Conservation (phyloP, 2,888 invertebrate species). For the Thymelicus lineola region DNA sequence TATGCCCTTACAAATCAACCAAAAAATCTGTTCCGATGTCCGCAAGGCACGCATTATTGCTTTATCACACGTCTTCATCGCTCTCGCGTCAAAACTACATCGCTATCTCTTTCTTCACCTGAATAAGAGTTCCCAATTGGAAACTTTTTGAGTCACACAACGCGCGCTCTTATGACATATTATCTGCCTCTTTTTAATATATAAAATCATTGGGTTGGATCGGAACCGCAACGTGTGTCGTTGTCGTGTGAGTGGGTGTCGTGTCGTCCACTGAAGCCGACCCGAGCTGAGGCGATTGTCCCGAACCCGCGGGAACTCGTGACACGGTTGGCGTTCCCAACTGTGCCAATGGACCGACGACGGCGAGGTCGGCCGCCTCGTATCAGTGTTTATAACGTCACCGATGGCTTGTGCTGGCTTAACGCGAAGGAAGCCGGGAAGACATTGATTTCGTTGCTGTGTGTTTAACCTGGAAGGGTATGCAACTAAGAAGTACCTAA, state of each 20-base stretch:
- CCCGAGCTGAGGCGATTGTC: background rate
- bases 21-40: no score
- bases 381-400: background rate
- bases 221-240: constrained; percentile 4
- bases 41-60: no score
- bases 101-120: no score
- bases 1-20: no score
- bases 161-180: no score
- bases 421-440: background rate
- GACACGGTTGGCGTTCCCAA: constrained; percentile 27
- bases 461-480: background rate
- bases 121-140: no score
- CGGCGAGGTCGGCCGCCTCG: background rate
- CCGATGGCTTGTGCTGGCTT: background rate
- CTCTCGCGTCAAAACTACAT: no score
- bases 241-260: constrained; percentile 13
- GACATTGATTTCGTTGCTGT: background rate
- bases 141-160: no score
- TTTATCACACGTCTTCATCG: no score
- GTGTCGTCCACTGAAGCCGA: constrained; percentile 7
- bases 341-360: constrained; percentile 18
- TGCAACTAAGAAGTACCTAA: no score
- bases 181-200: no score
- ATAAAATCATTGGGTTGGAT: no score
- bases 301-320: constrained; percentile 20